Evolutionary conservation across 2,797 vertebrate species (phyloP).

Genomic region (Echiichthys vipera): DNA sequence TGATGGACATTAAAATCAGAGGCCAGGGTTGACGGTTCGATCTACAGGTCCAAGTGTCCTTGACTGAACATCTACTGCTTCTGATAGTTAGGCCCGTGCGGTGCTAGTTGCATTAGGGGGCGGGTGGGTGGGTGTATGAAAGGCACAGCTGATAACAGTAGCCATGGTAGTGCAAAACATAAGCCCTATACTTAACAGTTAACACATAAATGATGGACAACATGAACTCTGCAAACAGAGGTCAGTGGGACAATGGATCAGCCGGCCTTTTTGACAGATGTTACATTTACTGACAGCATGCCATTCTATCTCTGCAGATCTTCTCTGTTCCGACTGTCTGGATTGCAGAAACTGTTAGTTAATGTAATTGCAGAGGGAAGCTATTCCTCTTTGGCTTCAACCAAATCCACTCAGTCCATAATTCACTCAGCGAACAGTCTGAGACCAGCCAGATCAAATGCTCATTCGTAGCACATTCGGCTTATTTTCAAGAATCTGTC

Average conservation of each 20-base stretch:
- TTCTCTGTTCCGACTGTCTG: conserved; percentile 10
- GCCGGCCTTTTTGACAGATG: conserved; percentile 35
- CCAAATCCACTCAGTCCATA: conserved; percentile 34
- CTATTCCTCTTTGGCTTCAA: conserved; percentile 16
- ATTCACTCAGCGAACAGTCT: conserved; percentile 24
- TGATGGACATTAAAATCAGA: neutral
- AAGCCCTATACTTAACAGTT: conserved; percentile 3
- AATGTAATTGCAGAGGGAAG: conserved; percentile 48
- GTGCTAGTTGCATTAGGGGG: neutral
- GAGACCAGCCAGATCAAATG: conserved; percentile 18
- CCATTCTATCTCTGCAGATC: conserved; percentile 31
- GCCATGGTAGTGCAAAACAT: neutral
- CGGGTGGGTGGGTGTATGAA: neutral
- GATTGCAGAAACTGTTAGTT: conserved; percentile 25
- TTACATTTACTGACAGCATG: conserved; percentile 11
- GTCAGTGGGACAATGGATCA: conserved; percentile 36
- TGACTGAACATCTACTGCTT: neutral
- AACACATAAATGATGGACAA: neutral
- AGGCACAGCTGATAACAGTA: neutral
- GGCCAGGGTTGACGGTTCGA: neutral
- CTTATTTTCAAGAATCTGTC: conserved; percentile 41
- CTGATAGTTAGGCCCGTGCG: neutral
- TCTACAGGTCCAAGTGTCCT: no score
- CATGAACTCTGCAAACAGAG: conserved; percentile 4
- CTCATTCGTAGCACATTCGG: conserved; percentile 33